Evolutionary conservation across 2,888 invertebrate genomes (phyloP), one percentile per base, ranked within the genome.

Genomic region (Cheilosia variabilis): DNA sequence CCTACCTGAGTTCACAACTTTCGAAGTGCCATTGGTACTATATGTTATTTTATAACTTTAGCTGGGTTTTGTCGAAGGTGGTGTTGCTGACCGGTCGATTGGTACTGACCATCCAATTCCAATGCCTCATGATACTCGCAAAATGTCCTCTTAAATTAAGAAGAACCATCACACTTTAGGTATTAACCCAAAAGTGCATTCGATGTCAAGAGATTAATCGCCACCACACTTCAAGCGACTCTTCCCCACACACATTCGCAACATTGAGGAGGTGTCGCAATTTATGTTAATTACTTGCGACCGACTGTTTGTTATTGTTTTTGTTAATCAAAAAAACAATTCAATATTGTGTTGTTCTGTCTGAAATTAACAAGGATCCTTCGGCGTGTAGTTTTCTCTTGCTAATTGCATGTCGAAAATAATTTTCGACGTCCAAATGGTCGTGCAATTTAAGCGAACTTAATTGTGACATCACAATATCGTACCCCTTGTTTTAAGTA

Each of bases 291-390:
- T 76, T 57, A 79, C 52, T 63, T 62, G 19, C 60, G 50, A 62
- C 62, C 41, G 55, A n/a, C 57, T 37, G 37, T 27, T 53, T 68
- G 24, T 68, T 80, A 75, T 75, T 80, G 75, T 75, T 66, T 66
- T 41, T n/a, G 45, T 66, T 75, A 68, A 62, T 62, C 19, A 17
- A 5, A 80, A 41, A 80, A 66, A 66, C 37, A 80, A 73, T 68
- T 68, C 53, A 68, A 55, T 55, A 1, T 10, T 53, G 75, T 62
- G 60, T 45, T 27, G 10, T 60, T 47, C 19, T 27, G 27, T 68
- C 53, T 17, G 60, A 81, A 81, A 69, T 81, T 69, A 69, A 81
- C 63, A 76, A 68, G 68, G 68, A 57, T 65, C 13, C 13, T 10
- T 37, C 37, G 13, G 37, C 4, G 10, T 10, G 34, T 37, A 13